Evolutionary conservation across 2,888 invertebrate genomes (phyloP).

Genomic region (Xestia xanthographa): DNA sequence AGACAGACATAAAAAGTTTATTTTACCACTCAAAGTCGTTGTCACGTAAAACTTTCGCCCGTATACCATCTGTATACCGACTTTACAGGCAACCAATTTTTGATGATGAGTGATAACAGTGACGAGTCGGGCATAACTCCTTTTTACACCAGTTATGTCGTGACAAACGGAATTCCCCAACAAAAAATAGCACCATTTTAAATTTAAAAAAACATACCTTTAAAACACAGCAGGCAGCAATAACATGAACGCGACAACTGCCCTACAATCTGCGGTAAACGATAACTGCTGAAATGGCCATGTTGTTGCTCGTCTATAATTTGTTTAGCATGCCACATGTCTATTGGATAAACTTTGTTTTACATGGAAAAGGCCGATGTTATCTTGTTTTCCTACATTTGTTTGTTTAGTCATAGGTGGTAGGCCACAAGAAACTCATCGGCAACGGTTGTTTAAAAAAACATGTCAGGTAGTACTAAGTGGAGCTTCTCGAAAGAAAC

Average conservation of each 20-base stretch:
- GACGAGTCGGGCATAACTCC: too few relatives aligned
- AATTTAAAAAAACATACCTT: conserved; percentile 15
- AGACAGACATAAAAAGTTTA: too few relatives aligned
- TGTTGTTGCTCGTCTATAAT: conserved; percentile 24
- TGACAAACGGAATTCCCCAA: not conserved
- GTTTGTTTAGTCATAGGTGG: conserved; percentile 27
- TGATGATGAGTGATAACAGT: too few relatives aligned
- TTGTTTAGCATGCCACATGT: conserved; percentile 29
- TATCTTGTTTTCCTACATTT: conserved; percentile 12
- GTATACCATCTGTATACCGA: too few relatives aligned
- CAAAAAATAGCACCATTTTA: not conserved
- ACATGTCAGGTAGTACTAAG: not conserved
- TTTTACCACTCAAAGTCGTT: too few relatives aligned
- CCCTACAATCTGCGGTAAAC: conserved; percentile 15
- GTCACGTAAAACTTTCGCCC: too few relatives aligned
- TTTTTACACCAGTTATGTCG: too few relatives aligned
- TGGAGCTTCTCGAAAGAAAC: not conserved
- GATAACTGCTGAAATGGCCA: conserved; percentile 32
- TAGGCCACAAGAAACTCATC: not conserved
- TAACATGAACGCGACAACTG: conserved; percentile 20
- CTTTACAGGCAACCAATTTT: too few relatives aligned
- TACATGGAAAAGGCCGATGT: conserved; percentile 18
- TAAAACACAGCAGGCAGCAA: conserved; percentile 8
- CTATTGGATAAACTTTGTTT: conserved; percentile 45
- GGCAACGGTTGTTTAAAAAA: not conserved